Evolutionary conservation across 1,140 invertebrate species (phyloP), one percentile per base, ranked within the genome.

Genomic region (Zaprionus vittiger): DNA sequence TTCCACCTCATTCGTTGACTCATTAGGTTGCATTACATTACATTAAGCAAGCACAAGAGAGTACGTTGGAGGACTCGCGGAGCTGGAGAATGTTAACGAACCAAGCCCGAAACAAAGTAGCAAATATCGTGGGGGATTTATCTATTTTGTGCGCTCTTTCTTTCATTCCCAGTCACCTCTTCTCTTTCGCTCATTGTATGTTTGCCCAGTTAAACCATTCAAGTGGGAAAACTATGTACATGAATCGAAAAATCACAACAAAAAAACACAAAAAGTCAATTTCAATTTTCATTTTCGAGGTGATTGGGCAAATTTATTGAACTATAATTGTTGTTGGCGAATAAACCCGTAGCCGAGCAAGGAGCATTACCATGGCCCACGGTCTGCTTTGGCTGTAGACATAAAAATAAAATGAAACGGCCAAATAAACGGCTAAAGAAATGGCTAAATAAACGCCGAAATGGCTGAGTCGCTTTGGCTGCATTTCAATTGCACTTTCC

Each of bases 341-440:
- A 55, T 65, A 12, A 17, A n/a, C 44, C 44, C 44, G 31, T 41
- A 52, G 47, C 41, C n/a, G 15, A 49, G 22, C 55, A 66, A 28
- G 60, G 38, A 17, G 26, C 17, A 74, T 56, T 47, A 49, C 44
- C 37, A 61, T 26, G 44, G 6, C 15, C 38, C n/a, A 11, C 24
- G 68, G 47, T 69, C 62, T 61, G 66, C 56, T 72, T 60, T 12
- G 44, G 37, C 34, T 61, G 22, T 12, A 54, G 55, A 24, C 59
- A 57, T 63, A 62, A 57, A 79, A 76, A 76, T 79, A 77, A 79
- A 79, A 79, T 26, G 55, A 62, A 79, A 78, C 28, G 59, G 65
- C 44, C 26, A 75, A 64, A 64, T 68, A 69, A 73, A 77, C 31
- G 57, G 61, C 37, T 44, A 65, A 73, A 60, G 41, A 69, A 74